phyloP scores from a whole-genome alignment of 37 sponge, comb jelly and placozoan genomes.

The Agelas oroides region DNA sequence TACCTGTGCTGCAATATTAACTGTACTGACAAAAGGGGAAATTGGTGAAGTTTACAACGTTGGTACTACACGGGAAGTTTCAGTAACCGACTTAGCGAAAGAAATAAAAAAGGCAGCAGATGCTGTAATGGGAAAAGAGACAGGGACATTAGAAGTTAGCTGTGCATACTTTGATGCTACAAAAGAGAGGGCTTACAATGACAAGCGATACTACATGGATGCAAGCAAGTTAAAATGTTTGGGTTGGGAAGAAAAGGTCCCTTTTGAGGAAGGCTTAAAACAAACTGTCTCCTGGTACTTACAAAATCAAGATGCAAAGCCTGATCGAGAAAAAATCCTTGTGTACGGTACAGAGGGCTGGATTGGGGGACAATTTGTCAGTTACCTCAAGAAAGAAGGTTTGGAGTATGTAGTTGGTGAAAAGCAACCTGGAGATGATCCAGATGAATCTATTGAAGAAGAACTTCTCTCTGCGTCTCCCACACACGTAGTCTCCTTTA shows the following conservation, averaged over 20 bases:
- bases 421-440: background rate
- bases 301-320: too few species aligned
- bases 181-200: constrained; percentile 17
- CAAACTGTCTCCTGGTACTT: constrained; percentile 5
- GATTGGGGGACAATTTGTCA: background rate
- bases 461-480: too few species aligned
- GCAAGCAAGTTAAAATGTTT: background rate
- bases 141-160: too few species aligned
- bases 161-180: too few species aligned
- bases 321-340: background rate
- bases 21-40: constrained; percentile 22
- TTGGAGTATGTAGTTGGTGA: background rate
- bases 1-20: constrained; percentile 10
- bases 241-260: too few species aligned
- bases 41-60: constrained; percentile 49
- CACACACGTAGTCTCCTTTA: too few species aligned
- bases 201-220: constrained; percentile 16
- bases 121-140: too few species aligned
- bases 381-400: background rate
- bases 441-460: too few species aligned
- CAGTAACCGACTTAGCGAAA: too few species aligned
- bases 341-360: constrained; percentile 17
- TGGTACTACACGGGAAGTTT: constrained; percentile 4
- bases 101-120: too few species aligned
- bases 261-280: constrained; percentile 3